Base-by-base conservation (phyloP, 2,888 invertebrate species). In the Desoria tigrina region DNA sequence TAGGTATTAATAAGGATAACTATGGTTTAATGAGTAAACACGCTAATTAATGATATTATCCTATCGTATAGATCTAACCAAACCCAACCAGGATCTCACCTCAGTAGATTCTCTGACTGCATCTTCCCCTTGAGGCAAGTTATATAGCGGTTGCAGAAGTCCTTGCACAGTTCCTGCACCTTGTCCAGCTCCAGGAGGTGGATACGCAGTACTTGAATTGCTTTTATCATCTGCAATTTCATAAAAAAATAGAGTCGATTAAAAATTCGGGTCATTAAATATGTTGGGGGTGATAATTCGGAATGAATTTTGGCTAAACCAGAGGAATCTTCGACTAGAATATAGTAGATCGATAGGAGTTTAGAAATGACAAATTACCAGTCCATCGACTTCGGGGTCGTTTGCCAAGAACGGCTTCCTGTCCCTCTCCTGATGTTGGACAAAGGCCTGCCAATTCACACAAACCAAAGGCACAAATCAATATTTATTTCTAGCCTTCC, bases 381-480 rank as follows among this genome's bases (percentile, higher is more conserved):
- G 86, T 77, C 93, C 92, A 82, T 96, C 96, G 77, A 96, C 88
- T 86, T 96, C 95, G 26, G 93, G 92, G 83, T 96, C 90, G 81
- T 93, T 91, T 72, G 90, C 88, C 77, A 93, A 84, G 81, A 94
- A 90, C 2, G 92, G 90, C 77, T 91, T 87, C 72, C 90, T 84
- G 81, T 93, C 92, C 77, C 90, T 84, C 79, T 93, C 87, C 83
- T 92, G 91, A 79, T 92, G 91, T 80, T 92, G 90, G 71, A 94
- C 90, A 83, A 94, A 94, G 67, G 92, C 91, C 81, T 86, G 84
- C 72, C 92, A 87, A 65, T 53, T 61, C 42, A n/a, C n/a, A n/a
- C n/a, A n/a, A n/a, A n/a, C 32, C n/a, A n/a, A n/a, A n/a, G n/a
- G n/a, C n/a, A 9, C 26, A 55, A 42, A 64, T 51, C 49, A n/a